Evolutionary conservation across 2,797 vertebrate genomes (phyloP).

Genomic region (Eidolon dupreanum): DNA sequence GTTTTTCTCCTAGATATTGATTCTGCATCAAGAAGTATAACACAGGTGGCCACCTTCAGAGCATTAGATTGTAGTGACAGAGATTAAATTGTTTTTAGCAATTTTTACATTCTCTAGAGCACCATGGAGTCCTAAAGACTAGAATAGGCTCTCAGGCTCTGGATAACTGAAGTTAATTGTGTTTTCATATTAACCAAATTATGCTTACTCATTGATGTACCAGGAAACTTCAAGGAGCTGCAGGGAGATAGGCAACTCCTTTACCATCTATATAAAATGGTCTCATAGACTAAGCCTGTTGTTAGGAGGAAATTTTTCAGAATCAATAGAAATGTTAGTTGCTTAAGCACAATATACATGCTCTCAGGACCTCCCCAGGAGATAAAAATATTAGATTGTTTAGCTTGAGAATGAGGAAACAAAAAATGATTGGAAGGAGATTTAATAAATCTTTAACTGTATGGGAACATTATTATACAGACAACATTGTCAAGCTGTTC

Average conservation of each 20-base stretch:
- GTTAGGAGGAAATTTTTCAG: constrained; percentile 29
- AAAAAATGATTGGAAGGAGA: constrained; percentile 43
- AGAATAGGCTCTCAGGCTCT: background rate
- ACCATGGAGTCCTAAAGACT: background rate
- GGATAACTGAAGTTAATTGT: background rate
- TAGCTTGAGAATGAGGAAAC: constrained; percentile 43
- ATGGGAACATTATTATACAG: constrained; percentile 33
- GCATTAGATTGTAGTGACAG: background rate
- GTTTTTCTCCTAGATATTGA: background rate
- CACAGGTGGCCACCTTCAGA: background rate
- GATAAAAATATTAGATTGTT: constrained; percentile 51
- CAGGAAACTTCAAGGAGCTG: background rate
- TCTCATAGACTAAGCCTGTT: background rate
- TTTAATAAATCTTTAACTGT: constrained; percentile 61
- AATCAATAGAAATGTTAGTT: constrained; percentile 40
- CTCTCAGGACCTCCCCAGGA: constrained; percentile 36
- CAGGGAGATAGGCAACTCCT: background rate
- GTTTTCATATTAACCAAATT: constrained; percentile 4
- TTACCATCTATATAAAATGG: constrained; percentile 43
- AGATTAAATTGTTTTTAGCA: constrained; percentile 11
- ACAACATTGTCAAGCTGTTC: constrained; percentile 20
- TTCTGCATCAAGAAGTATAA: background rate
- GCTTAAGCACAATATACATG: background rate
- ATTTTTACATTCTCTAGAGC: background rate
- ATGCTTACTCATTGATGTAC: background rate